Percentiles rank a stretch among this genome's conserved stretches.
Evolutionary conservation across 2,888 invertebrate genomes (phyloP).

Genomic region (Liodrosophila aerea): DNA sequence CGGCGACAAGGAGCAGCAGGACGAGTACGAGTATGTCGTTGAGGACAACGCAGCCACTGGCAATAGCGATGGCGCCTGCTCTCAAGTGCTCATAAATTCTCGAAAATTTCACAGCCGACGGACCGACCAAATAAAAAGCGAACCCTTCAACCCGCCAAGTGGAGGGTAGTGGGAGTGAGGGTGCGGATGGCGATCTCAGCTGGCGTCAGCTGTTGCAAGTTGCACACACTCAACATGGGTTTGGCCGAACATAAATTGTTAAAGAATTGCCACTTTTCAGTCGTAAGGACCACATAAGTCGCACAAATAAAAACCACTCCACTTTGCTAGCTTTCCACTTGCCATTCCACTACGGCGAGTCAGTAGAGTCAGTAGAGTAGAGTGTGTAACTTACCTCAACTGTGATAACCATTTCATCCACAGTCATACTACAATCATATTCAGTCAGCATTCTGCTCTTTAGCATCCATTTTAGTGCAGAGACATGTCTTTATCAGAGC

Average conservation of each 20-base stretch:
- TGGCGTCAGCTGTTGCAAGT: conserved; percentile 68
- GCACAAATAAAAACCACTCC: conserved; percentile 62
- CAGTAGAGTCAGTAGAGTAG: conserved; percentile 2
- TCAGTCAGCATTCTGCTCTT: too few relatives aligned
- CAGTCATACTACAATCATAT: too few relatives aligned
- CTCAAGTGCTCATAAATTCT: conserved; percentile 79
- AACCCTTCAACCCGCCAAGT: conserved; percentile 45
- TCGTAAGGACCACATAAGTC: conserved; percentile 75
- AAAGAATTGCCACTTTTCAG: conserved; percentile 79
- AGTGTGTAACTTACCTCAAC: conserved; percentile 21
- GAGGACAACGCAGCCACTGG: conserved; percentile 49
- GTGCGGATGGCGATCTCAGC: conserved; percentile 2
- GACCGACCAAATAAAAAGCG: conserved; percentile 62
- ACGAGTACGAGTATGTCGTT: conserved; percentile 28
- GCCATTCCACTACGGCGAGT: not conserved
- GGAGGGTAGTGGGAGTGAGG: not conserved
- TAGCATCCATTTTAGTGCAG: too few relatives aligned
- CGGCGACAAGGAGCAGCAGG: conserved; percentile 13
- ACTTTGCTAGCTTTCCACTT: conserved; percentile 1
- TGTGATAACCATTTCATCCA: conserved; percentile 13
- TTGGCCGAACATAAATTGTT: conserved; percentile 75
- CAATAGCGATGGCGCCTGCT: conserved; percentile 66
- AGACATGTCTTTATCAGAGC: too few relatives aligned
- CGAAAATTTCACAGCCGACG: conserved; percentile 76
- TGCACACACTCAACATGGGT: conserved; percentile 56